Evolutionary conservation across 1,140 invertebrate species (phyloP), one percentile per base, ranked within the genome.

Genomic region (Hyles euphorbiae): DNA sequence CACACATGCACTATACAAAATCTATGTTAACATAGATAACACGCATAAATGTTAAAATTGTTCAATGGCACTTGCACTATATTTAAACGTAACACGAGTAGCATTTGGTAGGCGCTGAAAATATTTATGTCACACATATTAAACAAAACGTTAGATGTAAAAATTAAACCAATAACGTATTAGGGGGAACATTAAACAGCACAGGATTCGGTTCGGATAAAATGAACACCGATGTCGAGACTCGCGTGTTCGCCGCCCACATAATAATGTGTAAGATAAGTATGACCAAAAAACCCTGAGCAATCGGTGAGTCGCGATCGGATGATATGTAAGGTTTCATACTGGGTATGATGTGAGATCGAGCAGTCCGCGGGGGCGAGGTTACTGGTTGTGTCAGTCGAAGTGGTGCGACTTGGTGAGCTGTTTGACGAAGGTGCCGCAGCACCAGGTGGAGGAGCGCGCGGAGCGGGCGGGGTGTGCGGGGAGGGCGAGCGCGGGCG

Each of bases 391-490:
- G 52, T 79, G 90, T 89, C 86, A 90, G 76, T 92, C 91, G 67
- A 92, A 89, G 79, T 92, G 91, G 61, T 92, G 91, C 5, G 91
- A 91, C 74, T 91, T 91, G 56, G 89, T 89, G 63, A 92, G 81
- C 61, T 92, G 91, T 68, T 90, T 90, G 60, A 92, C 90, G 74
- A 92, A 91, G 34, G 90, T 90, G 58, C 91, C 91, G 72, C 91
- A 92, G 72, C 91, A 92, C 91, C 91, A 92, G 5, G 91, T 92
- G 58, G 91, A 91, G 51, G 91, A 91, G 51, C 91, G 82, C 22
- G 89, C 83, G 22, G 90, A 88, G 67, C 90, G 90, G 3, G 90
- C 76, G 34, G 75, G 22, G 22, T 22, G 22, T 2, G 22, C 44
- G 57, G 70, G 55, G 64, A 70, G 34, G 49, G 69, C 58, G 69